These are phyloP conservation scores for Cheilosia grossa DNA, from an alignment of 2,888 invertebrate species.

Conservation along the genomic window DNA sequence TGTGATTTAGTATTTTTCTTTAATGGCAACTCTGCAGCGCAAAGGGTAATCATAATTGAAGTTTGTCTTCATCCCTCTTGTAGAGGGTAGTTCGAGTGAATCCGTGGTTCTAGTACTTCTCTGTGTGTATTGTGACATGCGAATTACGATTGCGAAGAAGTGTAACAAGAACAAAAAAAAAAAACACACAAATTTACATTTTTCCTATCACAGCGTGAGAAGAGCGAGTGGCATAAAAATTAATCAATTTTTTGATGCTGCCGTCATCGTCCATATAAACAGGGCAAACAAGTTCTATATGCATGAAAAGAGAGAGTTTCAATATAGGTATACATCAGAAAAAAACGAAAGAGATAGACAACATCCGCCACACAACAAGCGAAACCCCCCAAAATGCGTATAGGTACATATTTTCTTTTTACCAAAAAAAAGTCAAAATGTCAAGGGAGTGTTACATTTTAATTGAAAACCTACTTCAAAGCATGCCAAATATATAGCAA, in stretches of 20 bases:
- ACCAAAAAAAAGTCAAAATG: conserved; percentile 13
- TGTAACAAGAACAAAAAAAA: conserved; percentile 63
- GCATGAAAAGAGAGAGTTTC: conserved; percentile 55
- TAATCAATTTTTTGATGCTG: conserved; percentile 74
- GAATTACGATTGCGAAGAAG: conserved; percentile 63
- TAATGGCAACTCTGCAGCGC: conserved; percentile 61
- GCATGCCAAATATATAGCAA: no score
- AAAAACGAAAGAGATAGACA: conserved; percentile 48
- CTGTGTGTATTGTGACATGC: conserved; percentile 74
- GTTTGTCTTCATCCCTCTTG: conserved; percentile 72
- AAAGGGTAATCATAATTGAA: conserved; percentile 73
- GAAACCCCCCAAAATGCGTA: conserved; percentile 13
- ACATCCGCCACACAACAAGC: conserved; percentile 34
- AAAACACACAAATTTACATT: conserved; percentile 46
- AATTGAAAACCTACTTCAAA: no score
- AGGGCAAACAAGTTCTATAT: conserved; percentile 64
- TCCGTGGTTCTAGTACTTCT: conserved; percentile 44
- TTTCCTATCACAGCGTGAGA: conserved; percentile 56
- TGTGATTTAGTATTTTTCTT: background rate
- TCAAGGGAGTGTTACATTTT: conserved; percentile 9
- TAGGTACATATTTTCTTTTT: conserved; percentile 23
- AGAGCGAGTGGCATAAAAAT: conserved; percentile 63
- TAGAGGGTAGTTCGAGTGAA: conserved; percentile 29
- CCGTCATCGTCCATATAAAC: conserved; percentile 56
- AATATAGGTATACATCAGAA: conserved; percentile 10